Base-by-base conservation (phyloP, 2,113 vertebrate species). In the Melanocharis versteri region DNA sequence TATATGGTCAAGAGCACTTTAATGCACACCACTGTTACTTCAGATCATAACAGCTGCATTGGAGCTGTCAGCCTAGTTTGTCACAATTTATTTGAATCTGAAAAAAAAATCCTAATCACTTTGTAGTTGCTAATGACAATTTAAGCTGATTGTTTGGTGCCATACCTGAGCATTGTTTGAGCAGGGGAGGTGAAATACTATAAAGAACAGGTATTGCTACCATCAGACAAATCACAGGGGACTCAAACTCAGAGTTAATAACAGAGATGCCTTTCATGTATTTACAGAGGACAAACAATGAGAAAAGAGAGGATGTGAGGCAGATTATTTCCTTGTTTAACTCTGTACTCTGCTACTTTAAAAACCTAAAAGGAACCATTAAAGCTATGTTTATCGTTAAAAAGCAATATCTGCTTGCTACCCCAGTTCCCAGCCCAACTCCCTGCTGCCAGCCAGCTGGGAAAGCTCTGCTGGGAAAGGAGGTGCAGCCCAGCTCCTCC, bases 281-380 rank as follows among this genome's bases (percentile, higher is more conserved):
- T 87, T 90, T 96, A 96, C 70, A 79, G 78, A 96, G 65, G 42
- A 89, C 70, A 95, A 79, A 79, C 65, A 93, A 79, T 4, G 3
- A 72, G 81, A 85, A 72, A 76, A 65, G 50, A 65, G 24, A 85
- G 66, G 54, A 62, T 53, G 40, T 47, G 42, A 91, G 31, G 56
- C 39, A 48, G 64, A 79, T 83, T 65, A 80, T 78, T 89, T 60
- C 50, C 72, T 71, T 60, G 51, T 89, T 90, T 89, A 92, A 79
- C 89, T 87, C 69, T 65, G 33, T 54, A 42, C 77, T 82, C 69
- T 48, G 65, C 56, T 95, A 61, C 70, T 79, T 84, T 11, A 83
- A 89, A 95, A 92, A 92, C 16, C 48, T 64, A 71, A 11, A 6
- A 90, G 77, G 77, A 82, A 39, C 45, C 60, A 82, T 64, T 91